These are phyloP conservation scores for Archaeoteleia sp. DNA, from an alignment of 2,888 invertebrate species.

Conservation along the genomic window DNA sequence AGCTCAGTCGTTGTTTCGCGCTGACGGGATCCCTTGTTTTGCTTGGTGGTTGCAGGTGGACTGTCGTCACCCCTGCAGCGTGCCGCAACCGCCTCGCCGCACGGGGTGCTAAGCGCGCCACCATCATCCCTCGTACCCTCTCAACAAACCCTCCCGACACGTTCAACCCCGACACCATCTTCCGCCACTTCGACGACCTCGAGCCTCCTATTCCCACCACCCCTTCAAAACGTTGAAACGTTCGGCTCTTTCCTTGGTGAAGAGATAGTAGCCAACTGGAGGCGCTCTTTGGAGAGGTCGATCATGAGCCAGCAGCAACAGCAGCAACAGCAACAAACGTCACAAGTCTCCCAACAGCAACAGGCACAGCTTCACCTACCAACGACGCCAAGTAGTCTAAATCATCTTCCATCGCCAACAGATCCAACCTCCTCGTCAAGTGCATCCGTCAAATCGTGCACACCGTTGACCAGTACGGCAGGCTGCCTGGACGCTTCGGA, in stretches of 20 bases:
- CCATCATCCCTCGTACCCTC: slow-evolving; percentile 70
- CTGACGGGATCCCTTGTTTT: slow-evolving; percentile 68
- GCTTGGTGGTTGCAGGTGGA: slow-evolving; percentile 75
- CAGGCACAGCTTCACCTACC: slow-evolving; percentile 66
- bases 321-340: slow-evolving; percentile 62
- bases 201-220: slow-evolving; percentile 76
- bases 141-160: slow-evolving; percentile 68
- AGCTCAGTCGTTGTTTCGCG: slow-evolving; percentile 57
- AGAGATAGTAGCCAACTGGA: slow-evolving; percentile 88
- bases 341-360: slow-evolving; percentile 62
- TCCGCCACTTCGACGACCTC: slow-evolving; percentile 72
- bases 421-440: slow-evolving; percentile 74
- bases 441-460: slow-evolving; percentile 69
- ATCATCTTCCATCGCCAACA: slow-evolving; percentile 76
- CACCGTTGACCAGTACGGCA: slow-evolving; percentile 64
- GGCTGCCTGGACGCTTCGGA: slow-evolving; percentile 64
- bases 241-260: slow-evolving; percentile 87
- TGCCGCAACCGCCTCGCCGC: slow-evolving; percentile 74
- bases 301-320: slow-evolving; percentile 70
- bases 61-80: slow-evolving; percentile 75
- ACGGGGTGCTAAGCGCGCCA: slow-evolving; percentile 65
- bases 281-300: slow-evolving; percentile 80
- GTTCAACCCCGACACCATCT: slow-evolving; percentile 72
- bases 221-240: slow-evolving; percentile 81
- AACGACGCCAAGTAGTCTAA: slow-evolving; percentile 75